Evolutionary conservation across 35 echinoderm and acorn worm genomes (phyloP).

Genomic region (Anneissia japonica): DNA sequence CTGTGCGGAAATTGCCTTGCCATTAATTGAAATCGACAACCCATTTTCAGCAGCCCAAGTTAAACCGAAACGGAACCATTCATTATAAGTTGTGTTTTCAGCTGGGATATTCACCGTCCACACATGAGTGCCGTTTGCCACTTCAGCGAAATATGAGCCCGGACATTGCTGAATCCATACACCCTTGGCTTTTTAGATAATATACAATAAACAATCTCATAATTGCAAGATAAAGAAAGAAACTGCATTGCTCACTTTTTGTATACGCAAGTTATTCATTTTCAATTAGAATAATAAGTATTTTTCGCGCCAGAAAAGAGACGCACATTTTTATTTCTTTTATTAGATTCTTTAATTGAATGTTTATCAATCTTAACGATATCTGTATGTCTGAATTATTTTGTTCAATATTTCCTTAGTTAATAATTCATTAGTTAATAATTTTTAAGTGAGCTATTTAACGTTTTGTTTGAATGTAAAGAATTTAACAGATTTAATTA

Average conservation of each 20-base stretch:
- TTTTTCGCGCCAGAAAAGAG: no score
- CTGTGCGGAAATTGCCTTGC: constrained; percentile 22
- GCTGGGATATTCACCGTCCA: constrained; percentile 36
- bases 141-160: constrained; percentile 20
- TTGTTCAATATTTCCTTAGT: no score
- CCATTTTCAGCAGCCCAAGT: constrained; percentile 36
- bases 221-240: no score
- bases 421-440: constrained; percentile 11
- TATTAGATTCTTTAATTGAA: no score
- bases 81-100: constrained; percentile 22
- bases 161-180: constrained; percentile 54
- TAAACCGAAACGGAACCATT: constrained; percentile 56
- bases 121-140: constrained; percentile 39
- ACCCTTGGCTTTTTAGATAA: constrained; percentile 57
- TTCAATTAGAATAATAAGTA: no score
- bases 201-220: no score
- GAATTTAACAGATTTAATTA: not conserved
- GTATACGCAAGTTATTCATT: no score
- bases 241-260: no score
- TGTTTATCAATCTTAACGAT: no score
- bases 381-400: no score
- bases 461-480: not conserved
- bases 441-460: not conserved
- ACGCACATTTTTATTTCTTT: no score
- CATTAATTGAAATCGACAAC: constrained; percentile 54